These are phyloP conservation scores for Trissoscelio sp. DNA, from an alignment of 2,888 invertebrate genomes.

Conservation along the genomic window DNA sequence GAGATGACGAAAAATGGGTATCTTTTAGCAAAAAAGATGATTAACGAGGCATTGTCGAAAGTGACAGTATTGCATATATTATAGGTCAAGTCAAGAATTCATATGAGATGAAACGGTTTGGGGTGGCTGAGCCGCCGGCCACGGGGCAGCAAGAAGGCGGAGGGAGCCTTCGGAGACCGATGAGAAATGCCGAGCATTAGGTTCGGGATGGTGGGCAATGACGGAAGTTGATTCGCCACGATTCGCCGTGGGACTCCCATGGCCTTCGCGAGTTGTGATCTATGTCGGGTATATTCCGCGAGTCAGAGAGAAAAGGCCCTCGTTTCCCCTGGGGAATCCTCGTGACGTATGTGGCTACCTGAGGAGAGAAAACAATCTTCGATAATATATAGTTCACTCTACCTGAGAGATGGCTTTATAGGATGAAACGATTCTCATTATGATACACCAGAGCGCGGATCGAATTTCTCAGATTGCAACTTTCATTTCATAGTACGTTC, in stretches of 20 bases:
- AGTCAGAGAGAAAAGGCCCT: conserved; percentile 75
- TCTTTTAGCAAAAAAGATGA: conserved; percentile 52
- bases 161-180: conserved; percentile 79
- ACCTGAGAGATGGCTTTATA: conserved; percentile 69
- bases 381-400: conserved; percentile 81
- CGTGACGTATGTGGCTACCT: conserved; percentile 83
- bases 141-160: conserved; percentile 62
- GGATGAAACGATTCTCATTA: conserved; percentile 68
- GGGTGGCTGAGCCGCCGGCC: conserved; percentile 69
- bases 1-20: conserved; percentile 48
- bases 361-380: conserved; percentile 84
- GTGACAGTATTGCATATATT: conserved; percentile 68
- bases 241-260: conserved; percentile 79
- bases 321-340: conserved; percentile 78
- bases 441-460: conserved; percentile 52
- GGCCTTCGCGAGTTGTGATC: conserved; percentile 82
- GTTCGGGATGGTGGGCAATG: conserved; percentile 82
- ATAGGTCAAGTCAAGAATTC: conserved; percentile 69
- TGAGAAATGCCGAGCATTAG: conserved; percentile 83
- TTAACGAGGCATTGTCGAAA: conserved; percentile 62
- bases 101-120: conserved; percentile 66
- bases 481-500: conserved; percentile 50
- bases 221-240: conserved; percentile 83
- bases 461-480: conserved; percentile 66
- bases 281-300: conserved; percentile 80